Percentiles rank a stretch among this genome's conserved stretches.
phyloP scores from a whole-genome alignment of 2,113 vertebrate species.

The Eleginops maclovinus region DNA sequence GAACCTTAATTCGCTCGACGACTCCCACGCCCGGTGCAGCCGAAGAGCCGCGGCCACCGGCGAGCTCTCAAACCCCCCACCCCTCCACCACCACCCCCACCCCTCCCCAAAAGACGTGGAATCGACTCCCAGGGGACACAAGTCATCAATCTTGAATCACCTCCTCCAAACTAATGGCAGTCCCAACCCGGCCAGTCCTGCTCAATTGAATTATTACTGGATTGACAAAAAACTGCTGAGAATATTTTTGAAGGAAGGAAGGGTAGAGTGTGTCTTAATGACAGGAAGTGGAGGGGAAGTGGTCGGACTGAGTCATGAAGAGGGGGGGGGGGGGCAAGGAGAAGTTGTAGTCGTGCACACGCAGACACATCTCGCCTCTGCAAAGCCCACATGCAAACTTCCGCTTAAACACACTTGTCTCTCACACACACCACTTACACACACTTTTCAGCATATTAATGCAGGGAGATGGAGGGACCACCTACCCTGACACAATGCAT shows the following conservation, averaged over 20 bases:
- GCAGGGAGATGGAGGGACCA: conserved; percentile 65
- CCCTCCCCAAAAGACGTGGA: conserved; percentile 59
- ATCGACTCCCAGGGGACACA: conserved; percentile 82
- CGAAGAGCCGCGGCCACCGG: conserved; percentile 73
- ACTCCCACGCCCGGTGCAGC: conserved; percentile 81
- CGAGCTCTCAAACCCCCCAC: conserved; percentile 5
- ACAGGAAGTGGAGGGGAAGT: conserved; percentile 76
- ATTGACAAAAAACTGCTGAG: conserved; percentile 84
- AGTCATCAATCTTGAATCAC: conserved; percentile 88
- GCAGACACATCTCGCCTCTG: conserved; percentile 46
- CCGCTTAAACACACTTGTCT: conserved; percentile 39
- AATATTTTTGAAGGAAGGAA: conserved; percentile 77
- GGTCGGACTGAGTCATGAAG: conserved; percentile 62
- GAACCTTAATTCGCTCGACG: conserved; percentile 85
- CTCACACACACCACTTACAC: conserved; percentile 18
- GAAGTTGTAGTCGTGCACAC: conserved; percentile 48
- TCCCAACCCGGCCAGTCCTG: conserved; percentile 76
- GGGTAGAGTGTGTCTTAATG: conserved; percentile 77
- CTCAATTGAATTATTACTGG: conserved; percentile 86
- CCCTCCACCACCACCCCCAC: neutral
- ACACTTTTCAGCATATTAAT: conserved; percentile 1
- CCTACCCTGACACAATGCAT: conserved; percentile 64
- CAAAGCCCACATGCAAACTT: conserved; percentile 38
- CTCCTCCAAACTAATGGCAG: conserved; percentile 85
- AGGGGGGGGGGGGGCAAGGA: neutral